Percentiles rank a stretch among this genome's conserved stretches.
These are phyloP conservation scores for Megatriorchis doriae DNA, from an alignment of 2,113 vertebrate genomes.

Conservation along the genomic window DNA sequence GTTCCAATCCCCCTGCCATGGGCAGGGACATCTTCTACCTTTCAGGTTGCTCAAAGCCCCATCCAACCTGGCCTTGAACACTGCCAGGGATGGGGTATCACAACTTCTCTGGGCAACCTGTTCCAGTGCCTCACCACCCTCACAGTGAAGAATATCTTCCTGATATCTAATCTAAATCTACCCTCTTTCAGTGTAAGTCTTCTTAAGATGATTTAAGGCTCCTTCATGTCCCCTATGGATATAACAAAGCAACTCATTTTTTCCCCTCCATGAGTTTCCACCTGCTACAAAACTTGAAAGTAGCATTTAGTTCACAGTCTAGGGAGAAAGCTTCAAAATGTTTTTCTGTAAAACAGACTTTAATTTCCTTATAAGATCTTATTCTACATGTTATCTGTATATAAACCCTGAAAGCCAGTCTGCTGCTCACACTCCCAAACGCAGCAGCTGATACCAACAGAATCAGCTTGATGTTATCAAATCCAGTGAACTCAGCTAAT, in stretches of 20 bases:
- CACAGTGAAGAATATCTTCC: not conserved
- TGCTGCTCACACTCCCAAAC: not conserved
- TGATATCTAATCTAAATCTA: not conserved
- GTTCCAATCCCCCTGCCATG: accelerated
- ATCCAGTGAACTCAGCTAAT: not conserved
- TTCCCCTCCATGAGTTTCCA: not conserved
- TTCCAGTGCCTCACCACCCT: not conserved
- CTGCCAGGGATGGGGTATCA: not conserved
- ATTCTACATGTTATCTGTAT: not conserved
- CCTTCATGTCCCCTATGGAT: not conserved
- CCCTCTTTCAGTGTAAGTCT: not conserved
- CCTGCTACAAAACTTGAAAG: not conserved
- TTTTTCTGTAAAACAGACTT: not conserved
- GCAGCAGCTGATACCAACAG: not conserved
- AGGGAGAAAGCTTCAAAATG: not conserved
- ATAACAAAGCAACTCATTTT: not conserved
- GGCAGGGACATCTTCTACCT: not conserved
- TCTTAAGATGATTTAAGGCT: not conserved
- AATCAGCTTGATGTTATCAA: not conserved
- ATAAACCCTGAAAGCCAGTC: not conserved
- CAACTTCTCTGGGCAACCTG: not conserved
- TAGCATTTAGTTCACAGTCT: not conserved
- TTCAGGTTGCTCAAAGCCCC: not conserved
- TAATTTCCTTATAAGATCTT: not conserved
- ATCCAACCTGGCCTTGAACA: not conserved